Evolutionary conservation across 2,888 invertebrate species (phyloP).

Genomic region (Anorthoa munda): DNA sequence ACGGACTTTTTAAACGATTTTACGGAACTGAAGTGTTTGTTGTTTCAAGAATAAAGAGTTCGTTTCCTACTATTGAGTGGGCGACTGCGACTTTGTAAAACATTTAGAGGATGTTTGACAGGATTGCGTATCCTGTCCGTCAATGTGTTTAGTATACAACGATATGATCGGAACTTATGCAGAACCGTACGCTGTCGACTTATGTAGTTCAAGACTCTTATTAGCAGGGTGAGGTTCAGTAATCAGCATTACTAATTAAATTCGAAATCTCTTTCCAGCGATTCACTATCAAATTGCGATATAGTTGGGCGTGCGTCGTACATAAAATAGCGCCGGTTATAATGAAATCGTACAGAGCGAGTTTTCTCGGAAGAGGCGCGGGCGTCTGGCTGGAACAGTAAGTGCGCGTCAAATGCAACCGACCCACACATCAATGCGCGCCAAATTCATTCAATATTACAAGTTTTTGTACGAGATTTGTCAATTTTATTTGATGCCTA

Average conservation of each 20-base stretch:
- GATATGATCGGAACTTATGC: not conserved
- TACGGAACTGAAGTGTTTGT: constrained; percentile 75
- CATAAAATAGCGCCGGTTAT: constrained; percentile 59
- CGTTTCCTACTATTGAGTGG: constrained; percentile 65
- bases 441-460: constrained; percentile 32
- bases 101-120: constrained; percentile 55
- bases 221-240: constrained; percentile 18
- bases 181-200: not conserved
- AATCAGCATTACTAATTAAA: constrained; percentile 40
- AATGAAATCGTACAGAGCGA: constrained; percentile 68
- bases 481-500: not conserved
- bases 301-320: constrained; percentile 47
- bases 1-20: constrained; percentile 70
- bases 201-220: constrained; percentile 5
- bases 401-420: constrained; percentile 62
- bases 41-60: constrained; percentile 72
- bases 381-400: constrained; percentile 71
- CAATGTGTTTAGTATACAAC: constrained; percentile 25
- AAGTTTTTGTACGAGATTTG: constrained; percentile 25
- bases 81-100: constrained; percentile 43
- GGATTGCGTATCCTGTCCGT: constrained; percentile 41
- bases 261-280: constrained; percentile 48
- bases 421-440: constrained; percentile 43
- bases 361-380: constrained; percentile 78
- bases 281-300: constrained; percentile 53